Percentiles rank a stretch among this genome's conserved stretches.
Conservation (phyloP, 2,113 vertebrate species). For the Tinamus guttatus region DNA sequence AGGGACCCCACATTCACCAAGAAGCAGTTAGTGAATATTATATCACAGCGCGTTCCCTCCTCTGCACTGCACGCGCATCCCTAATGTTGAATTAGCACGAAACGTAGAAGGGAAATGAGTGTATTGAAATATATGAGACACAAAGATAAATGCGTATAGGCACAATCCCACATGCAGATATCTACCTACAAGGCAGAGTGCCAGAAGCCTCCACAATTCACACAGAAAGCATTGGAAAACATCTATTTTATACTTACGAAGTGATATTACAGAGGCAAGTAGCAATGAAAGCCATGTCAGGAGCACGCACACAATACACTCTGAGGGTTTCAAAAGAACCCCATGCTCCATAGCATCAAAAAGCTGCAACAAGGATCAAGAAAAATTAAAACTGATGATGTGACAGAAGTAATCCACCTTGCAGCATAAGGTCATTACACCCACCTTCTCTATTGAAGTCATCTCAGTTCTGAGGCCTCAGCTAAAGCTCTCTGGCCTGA, state of each 20-base stretch:
- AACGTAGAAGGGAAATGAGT: background rate
- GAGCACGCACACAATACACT: background rate
- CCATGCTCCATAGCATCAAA: background rate
- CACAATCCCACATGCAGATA: accelerated
- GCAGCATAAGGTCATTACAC: background rate
- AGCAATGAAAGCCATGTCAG: background rate
- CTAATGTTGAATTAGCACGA: background rate
- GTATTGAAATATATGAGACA: background rate
- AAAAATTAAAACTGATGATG: slow-evolving; percentile 22
- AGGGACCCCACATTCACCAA: background rate
- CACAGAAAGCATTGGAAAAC: background rate
- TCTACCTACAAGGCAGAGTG: background rate
- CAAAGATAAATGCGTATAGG: background rate
- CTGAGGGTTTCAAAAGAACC: background rate
- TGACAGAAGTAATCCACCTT: slow-evolving; percentile 2
- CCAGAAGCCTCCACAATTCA: background rate
- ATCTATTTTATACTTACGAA: background rate
- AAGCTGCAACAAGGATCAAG: background rate
- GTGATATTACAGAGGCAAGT: background rate
- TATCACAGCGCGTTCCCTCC: background rate
- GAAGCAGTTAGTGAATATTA: background rate
- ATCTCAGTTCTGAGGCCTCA: background rate
- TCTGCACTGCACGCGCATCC: background rate
- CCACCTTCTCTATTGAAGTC: background rate
- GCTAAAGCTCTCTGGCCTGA: background rate